phyloP scores from a whole-genome alignment of 2,113 vertebrate genomes.

The Syrrhaptes paradoxus region DNA sequence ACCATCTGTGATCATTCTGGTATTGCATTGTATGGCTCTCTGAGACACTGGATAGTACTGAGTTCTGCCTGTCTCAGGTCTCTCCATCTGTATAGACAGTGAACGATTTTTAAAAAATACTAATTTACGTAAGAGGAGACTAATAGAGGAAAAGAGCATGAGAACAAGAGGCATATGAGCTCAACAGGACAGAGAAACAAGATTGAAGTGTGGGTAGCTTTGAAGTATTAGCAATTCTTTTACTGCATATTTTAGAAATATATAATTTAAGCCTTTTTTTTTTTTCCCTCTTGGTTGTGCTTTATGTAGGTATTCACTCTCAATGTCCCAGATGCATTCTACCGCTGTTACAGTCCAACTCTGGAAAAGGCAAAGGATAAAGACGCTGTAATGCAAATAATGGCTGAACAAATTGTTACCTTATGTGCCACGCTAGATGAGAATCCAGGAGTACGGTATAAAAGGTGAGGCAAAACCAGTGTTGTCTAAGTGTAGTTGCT shows the following conservation, averaged over 20 bases:
- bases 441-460: conserved; percentile 92
- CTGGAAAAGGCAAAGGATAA: conserved; percentile 76
- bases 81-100: neutral
- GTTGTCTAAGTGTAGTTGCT: neutral
- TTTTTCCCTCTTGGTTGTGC: neutral
- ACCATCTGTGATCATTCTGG: neutral
- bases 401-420: conserved; percentile 92
- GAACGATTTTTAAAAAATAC: neutral
- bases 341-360: conserved; percentile 85
- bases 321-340: conserved; percentile 87
- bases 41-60: neutral
- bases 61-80: neutral
- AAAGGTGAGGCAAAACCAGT: conserved; percentile 75
- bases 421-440: conserved; percentile 93
- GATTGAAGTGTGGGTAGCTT: neutral
- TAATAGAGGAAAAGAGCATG: neutral
- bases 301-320: conserved; percentile 90
- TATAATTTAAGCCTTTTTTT: neutral
- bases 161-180: neutral
- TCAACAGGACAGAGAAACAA: neutral
- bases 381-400: conserved; percentile 80
- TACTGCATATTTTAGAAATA: neutral
- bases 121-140: neutral
- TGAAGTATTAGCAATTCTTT: neutral
- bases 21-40: neutral